Evolutionary conservation across 2,113 vertebrate species (phyloP).

Genomic region (Apus apus): DNA sequence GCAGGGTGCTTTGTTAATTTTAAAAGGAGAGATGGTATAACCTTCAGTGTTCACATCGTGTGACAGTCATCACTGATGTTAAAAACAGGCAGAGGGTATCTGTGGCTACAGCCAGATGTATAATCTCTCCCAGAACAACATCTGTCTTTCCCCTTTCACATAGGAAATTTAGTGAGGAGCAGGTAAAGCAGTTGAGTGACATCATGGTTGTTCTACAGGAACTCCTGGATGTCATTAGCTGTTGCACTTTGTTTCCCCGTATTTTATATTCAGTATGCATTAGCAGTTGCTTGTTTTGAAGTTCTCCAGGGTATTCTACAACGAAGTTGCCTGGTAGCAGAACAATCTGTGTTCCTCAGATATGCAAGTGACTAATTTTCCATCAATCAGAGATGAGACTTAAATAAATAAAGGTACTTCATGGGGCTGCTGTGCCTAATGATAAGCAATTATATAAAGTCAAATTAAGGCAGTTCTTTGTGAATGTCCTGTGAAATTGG

Average conservation of each 20-base stretch:
- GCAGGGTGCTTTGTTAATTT: conserved; percentile 33
- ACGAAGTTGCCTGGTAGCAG: conserved; percentile 64
- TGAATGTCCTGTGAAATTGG: conserved; percentile 83
- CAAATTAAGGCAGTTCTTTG: conserved; percentile 81
- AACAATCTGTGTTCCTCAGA: conserved; percentile 77
- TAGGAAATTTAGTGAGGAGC: conserved; percentile 15
- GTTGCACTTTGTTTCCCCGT: conserved; percentile 42
- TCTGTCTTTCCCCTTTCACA: neutral
- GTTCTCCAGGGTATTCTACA: conserved; percentile 66
- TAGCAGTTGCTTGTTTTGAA: conserved; percentile 60
- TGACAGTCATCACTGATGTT: accelerated
- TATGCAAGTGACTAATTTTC: conserved; percentile 81
- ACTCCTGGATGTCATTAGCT: conserved; percentile 61
- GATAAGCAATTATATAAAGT: conserved; percentile 86
- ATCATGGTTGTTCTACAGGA: conserved; percentile 63
- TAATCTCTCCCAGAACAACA: neutral
- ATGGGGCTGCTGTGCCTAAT: conserved; percentile 81
- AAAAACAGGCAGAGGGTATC: neutral
- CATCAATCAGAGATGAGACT: conserved; percentile 81
- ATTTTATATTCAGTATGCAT: conserved; percentile 57
- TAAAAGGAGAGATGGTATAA: conserved; percentile 6
- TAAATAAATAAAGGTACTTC: conserved; percentile 86
- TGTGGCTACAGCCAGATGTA: neutral
- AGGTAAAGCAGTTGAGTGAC: conserved; percentile 48
- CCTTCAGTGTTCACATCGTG: neutral